phyloP scores from a whole-genome alignment of 1,140 invertebrate species.

The Leptestheria dahalacensis region DNA sequence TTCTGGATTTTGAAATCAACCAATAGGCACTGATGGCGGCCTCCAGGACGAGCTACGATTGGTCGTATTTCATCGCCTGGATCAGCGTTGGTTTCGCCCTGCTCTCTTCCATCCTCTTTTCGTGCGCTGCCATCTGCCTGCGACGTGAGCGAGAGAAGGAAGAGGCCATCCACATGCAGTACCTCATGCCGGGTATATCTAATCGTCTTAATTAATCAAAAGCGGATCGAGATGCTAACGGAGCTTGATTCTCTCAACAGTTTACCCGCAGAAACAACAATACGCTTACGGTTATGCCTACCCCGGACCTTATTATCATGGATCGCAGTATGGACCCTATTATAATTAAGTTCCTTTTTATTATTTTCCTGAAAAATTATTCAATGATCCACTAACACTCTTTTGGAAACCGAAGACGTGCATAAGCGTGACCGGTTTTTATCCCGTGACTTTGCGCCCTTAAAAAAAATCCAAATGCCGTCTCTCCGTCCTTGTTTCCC shows the following conservation, averaged over 20 bases:
- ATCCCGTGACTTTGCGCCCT: neutral
- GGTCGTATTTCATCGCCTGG: conserved; percentile 70
- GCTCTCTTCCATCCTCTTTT: conserved; percentile 56
- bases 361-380: neutral
- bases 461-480: too few species aligned
- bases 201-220: conserved; percentile 7
- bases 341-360: conserved; percentile 22
- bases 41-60: conserved; percentile 5
- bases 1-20: too few species aligned
- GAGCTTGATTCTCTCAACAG: conserved; percentile 35
- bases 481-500: too few species aligned
- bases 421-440: too few species aligned
- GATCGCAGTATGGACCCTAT: conserved; percentile 79
- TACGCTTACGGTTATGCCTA: conserved; percentile 70
- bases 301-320: conserved; percentile 61
- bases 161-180: conserved; percentile 91
- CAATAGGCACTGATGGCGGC: conserved; percentile 1
- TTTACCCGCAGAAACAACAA: conserved; percentile 89
- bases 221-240: too few species aligned
- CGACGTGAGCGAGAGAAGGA: conserved; percentile 70
- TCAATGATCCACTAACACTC: too few species aligned
- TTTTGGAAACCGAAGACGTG: too few species aligned
- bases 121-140: conserved; percentile 60
- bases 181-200: conserved; percentile 85
- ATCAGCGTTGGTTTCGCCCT: conserved; percentile 57